These are phyloP conservation scores for Amphiprion clarkii DNA, from an alignment of 2,797 vertebrate genomes.

Conservation along the genomic window DNA sequence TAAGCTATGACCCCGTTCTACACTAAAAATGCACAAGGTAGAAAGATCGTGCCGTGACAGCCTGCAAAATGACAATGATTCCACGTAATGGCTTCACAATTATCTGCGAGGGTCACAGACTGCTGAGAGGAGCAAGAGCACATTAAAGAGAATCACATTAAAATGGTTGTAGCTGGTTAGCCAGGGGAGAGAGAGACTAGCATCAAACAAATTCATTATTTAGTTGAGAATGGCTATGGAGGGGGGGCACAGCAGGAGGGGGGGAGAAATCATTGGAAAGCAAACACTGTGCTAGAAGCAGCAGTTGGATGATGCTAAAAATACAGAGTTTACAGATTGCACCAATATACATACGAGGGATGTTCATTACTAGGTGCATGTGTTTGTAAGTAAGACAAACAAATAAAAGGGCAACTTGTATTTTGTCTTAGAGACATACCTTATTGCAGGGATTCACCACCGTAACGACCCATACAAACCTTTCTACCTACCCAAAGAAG, in stretches of 20 bases:
- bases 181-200: constrained; percentile 38
- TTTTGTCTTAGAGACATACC: neutral
- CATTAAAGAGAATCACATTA: constrained; percentile 61
- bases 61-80: constrained; percentile 52
- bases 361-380: constrained; percentile 18
- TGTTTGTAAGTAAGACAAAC: constrained; percentile 26
- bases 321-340: constrained; percentile 29
- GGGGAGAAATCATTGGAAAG: constrained; percentile 56
- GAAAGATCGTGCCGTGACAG: constrained; percentile 39
- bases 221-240: constrained; percentile 38
- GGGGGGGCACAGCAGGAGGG: constrained; percentile 45
- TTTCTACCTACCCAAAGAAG: no score
- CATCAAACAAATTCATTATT: constrained; percentile 71
- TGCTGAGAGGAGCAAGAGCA: constrained; percentile 49
- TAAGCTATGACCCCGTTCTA: constrained; percentile 14
- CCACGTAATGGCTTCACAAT: constrained; percentile 58
- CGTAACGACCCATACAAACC: no score
- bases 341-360: neutral
- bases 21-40: constrained; percentile 30
- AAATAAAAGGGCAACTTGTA: neutral
- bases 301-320: constrained; percentile 52
- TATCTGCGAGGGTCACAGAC: constrained; percentile 67
- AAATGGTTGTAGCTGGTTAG: constrained; percentile 60
- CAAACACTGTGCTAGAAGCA: constrained; percentile 56
- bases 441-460: no score